These are phyloP conservation scores for Drosophila silvestris DNA, from an alignment of 2,888 invertebrate species.

Conservation along the genomic window DNA sequence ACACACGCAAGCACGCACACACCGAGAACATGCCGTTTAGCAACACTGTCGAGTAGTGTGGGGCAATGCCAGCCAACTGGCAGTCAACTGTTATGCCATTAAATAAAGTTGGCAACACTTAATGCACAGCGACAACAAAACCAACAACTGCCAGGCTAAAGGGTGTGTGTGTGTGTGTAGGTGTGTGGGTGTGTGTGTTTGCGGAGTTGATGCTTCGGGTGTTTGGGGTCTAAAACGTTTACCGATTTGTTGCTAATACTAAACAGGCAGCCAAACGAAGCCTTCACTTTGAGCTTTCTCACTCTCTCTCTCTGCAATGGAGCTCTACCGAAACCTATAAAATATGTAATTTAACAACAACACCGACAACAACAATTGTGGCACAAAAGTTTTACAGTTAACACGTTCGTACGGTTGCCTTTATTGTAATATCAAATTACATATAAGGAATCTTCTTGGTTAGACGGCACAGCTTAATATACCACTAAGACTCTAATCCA, in stretches of 20 bases:
- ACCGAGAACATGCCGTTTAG: conserved; percentile 54
- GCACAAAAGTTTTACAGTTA: conserved; percentile 5
- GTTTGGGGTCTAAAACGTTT: conserved; percentile 58
- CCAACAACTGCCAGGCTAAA: conserved; percentile 48
- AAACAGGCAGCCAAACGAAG: conserved; percentile 52
- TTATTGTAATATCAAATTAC: conserved; percentile 10
- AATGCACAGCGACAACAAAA: conserved; percentile 77
- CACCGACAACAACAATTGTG: conserved; percentile 5
- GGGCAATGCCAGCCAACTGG: conserved; percentile 63
- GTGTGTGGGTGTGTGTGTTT: conserved; percentile 1
- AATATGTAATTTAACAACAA: conserved; percentile 54
- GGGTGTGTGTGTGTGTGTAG: not conserved
- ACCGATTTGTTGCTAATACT: conserved; percentile 80
- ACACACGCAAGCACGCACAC: conserved; percentile 34
- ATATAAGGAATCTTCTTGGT: not conserved
- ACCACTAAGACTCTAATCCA: not conserved
- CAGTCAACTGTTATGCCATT: conserved; percentile 83
- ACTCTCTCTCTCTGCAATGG: conserved; percentile 2
- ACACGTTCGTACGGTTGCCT: conserved; percentile 23
- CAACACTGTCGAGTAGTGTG: conserved; percentile 58
- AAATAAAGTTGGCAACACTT: conserved; percentile 84
- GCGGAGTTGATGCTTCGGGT: conserved; percentile 22
- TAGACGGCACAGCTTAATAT: not conserved
- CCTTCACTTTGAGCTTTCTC: conserved; percentile 33
- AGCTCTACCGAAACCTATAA: conserved; percentile 57